Conservation (phyloP, 2,888 invertebrate genomes). For the Carpatolechia fugitivella region DNA sequence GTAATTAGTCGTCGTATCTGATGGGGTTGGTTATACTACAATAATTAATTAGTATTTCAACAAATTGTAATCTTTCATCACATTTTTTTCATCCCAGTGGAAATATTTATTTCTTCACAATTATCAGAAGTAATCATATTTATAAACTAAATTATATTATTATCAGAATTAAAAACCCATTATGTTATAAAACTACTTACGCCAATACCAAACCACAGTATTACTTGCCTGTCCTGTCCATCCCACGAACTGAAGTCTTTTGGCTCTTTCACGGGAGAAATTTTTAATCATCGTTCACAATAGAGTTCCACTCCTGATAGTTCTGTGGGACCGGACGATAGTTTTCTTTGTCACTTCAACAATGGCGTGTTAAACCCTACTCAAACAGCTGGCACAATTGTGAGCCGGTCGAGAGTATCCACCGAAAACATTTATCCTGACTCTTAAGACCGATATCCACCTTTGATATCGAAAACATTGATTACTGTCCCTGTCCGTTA, state of each 20-base stretch:
- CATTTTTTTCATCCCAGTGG: too few relatives aligned
- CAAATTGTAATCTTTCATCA: too few relatives aligned
- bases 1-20: constrained; percentile 1
- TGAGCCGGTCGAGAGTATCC: neutral
- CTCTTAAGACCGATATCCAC: neutral
- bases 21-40: neutral
- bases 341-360: constrained; percentile 19
- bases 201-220: too few relatives aligned
- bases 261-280: constrained; percentile 23
- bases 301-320: constrained; percentile 18
- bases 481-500: too few relatives aligned
- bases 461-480: too few relatives aligned
- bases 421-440: neutral
- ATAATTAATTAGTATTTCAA: neutral
- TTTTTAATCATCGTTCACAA: constrained; percentile 34
- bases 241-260: too few relatives aligned
- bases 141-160: too few relatives aligned
- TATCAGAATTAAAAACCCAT: too few relatives aligned
- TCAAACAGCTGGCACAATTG: constrained; percentile 5
- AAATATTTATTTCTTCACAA: too few relatives aligned
- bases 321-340: constrained; percentile 7
- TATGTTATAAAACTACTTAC: too few relatives aligned
- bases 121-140: too few relatives aligned
- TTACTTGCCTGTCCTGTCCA: too few relatives aligned
- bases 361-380: constrained; percentile 13